A percentile compares a stretch with the other conserved stretches of the same genome.
phyloP scores from a whole-genome alignment of 2,113 vertebrate genomes.

The Xenus cinereus region DNA sequence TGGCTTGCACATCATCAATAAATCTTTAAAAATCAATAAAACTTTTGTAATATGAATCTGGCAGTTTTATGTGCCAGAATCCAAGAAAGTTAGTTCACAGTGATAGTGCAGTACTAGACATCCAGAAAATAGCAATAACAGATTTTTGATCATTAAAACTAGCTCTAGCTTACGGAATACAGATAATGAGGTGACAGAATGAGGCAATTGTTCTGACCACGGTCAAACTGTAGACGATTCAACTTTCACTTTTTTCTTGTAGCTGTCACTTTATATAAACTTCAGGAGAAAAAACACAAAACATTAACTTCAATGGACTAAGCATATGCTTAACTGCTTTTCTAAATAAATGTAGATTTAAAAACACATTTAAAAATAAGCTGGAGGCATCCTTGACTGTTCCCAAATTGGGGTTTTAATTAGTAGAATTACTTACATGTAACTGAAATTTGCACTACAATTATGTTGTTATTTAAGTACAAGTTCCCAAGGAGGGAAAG shows the following conservation, averaged over 20 bases:
- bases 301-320: background rate
- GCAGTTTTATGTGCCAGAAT: background rate
- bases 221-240: background rate
- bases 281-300: background rate
- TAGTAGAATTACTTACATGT: background rate
- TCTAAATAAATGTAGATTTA: background rate
- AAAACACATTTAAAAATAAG: background rate
- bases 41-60: background rate
- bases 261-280: background rate
- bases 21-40: background rate
- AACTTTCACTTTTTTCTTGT: background rate
- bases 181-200: background rate
- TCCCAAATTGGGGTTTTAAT: background rate
- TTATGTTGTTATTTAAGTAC: background rate
- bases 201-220: background rate
- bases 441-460: background rate
- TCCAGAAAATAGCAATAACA: rapidly evolving
- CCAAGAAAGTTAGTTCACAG: background rate
- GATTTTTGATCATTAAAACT: background rate
- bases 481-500: background rate
- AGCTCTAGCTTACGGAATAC: background rate
- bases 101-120: background rate
- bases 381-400: background rate
- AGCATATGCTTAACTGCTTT: background rate
- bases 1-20: background rate